Conservation (phyloP, 2,113 vertebrate species). For the Formicarius rufipectus region DNA sequence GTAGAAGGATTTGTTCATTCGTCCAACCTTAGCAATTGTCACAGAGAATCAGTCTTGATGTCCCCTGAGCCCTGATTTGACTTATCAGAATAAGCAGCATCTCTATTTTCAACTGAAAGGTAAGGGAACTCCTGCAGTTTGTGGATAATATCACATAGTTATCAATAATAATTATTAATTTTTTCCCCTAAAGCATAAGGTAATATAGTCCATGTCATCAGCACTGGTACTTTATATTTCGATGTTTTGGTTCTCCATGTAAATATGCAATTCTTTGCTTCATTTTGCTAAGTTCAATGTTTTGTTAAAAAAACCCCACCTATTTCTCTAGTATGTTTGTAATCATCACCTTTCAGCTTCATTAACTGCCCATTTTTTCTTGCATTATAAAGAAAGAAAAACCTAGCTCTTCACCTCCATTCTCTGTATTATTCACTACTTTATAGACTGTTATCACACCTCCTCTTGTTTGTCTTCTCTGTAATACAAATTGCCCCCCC, state of each 20-base stretch:
- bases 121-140: background rate
- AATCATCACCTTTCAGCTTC: slow-evolving; percentile 61
- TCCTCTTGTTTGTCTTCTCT: slow-evolving; percentile 17
- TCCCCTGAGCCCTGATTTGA: slow-evolving; percentile 11
- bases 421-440: background rate
- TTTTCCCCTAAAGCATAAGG: background rate
- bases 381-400: background rate
- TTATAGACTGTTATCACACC: background rate
- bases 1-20: background rate
- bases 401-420: background rate
- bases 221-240: background rate
- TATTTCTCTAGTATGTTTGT: background rate
- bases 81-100: background rate
- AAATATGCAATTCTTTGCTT: background rate
- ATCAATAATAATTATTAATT: slow-evolving; percentile 24
- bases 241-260: background rate
- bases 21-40: background rate
- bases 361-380: slow-evolving; percentile 47
- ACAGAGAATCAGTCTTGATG: slow-evolving; percentile 9
- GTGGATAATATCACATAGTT: background rate
- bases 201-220: background rate
- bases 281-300: background rate
- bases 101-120: background rate
- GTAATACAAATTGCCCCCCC: background rate
- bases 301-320: background rate